Percentiles rank a stretch among this genome's conserved stretches.
These are phyloP conservation scores for Acipenser oxyrinchus DNA, from an alignment of 2,797 vertebrate genomes.

Conservation along the genomic window DNA sequence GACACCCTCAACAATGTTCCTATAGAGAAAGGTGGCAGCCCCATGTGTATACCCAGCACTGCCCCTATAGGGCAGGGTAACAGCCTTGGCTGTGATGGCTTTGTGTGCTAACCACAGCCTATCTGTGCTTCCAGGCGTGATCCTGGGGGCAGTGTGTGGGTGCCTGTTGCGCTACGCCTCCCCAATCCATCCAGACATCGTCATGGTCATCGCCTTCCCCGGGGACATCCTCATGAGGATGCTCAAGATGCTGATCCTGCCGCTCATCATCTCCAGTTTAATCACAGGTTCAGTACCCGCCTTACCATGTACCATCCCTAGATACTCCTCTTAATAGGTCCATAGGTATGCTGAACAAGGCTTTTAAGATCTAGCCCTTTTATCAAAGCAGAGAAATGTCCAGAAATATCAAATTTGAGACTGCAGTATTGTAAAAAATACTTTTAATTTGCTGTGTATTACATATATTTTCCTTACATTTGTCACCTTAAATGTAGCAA, in stretches of 20 bases:
- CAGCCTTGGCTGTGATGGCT: conserved; percentile 25
- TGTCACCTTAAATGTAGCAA: no score
- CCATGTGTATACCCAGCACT: neutral
- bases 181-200: conserved; percentile 83
- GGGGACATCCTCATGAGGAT: conserved; percentile 98
- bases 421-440: no score
- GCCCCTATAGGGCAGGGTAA: conserved; percentile 14
- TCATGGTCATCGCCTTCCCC: conserved; percentile 95
- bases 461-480: no score
- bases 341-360: no score
- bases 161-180: conserved; percentile 80
- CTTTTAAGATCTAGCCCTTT: no score
- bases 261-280: conserved; percentile 97
- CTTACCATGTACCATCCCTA: no score
- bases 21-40: no score
- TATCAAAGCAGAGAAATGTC: no score
- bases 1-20: no score
- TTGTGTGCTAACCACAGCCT: conserved; percentile 25
- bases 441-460: no score
- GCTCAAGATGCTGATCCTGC: conserved; percentile 98
- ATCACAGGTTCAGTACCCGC: conserved; percentile 77
- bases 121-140: conserved; percentile 69
- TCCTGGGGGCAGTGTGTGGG: conserved; percentile 81
- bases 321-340: no score
- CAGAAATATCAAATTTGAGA: no score